Conservation (phyloP, 2,888 invertebrate species). For the Lapara coniferarum region DNA sequence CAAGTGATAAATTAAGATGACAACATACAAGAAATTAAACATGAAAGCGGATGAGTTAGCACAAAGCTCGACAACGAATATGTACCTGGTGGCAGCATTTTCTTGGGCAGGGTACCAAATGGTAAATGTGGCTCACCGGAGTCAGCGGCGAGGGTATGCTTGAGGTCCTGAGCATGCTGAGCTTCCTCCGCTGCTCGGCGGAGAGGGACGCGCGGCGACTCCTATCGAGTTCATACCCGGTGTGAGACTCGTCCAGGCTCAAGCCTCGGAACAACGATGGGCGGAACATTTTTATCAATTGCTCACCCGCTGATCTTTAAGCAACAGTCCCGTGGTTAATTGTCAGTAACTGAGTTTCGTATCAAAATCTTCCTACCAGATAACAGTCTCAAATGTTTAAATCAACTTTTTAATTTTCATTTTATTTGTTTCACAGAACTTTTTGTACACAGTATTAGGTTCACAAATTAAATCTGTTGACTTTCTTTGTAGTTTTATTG, state of each 20-base stretch:
- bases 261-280: conserved; percentile 67
- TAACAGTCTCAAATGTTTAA: no score
- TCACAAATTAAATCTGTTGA: background rate
- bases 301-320: conserved; percentile 27
- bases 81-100: conserved; percentile 81
- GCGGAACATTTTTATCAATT: conserved; percentile 61
- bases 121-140: conserved; percentile 84
- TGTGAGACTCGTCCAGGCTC: conserved; percentile 68
- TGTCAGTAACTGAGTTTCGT: conserved; percentile 9
- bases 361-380: background rate
- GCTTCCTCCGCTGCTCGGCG: conserved; percentile 72
- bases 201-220: conserved; percentile 77
- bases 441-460: no score
- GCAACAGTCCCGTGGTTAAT: conserved; percentile 11
- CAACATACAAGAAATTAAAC: background rate
- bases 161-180: conserved; percentile 68
- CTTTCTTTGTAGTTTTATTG: background rate
- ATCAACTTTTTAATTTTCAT: no score
- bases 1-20: background rate
- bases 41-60: conserved; percentile 7
- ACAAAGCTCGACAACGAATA: conserved; percentile 31
- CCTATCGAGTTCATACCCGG: conserved; percentile 71
- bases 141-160: conserved; percentile 73
- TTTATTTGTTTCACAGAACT: no score
- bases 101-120: conserved; percentile 82